Conservation (phyloP, 2,113 vertebrate species). For the Hippocampus comes region DNA sequence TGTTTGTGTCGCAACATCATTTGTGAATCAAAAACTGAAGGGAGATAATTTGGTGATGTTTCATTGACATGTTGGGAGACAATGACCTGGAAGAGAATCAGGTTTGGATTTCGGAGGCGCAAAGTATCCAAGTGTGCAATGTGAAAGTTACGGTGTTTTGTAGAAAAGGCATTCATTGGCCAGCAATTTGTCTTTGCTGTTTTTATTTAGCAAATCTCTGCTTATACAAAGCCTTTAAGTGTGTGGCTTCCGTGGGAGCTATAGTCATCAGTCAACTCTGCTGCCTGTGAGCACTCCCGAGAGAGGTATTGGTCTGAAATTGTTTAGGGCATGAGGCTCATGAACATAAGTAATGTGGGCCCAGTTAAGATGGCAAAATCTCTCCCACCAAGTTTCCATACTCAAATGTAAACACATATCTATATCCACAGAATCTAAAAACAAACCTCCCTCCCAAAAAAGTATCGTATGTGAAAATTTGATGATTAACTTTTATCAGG, state of each 20-base stretch:
- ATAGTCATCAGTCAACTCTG: slow-evolving; percentile 64
- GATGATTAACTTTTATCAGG: neutral
- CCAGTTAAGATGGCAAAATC: neutral
- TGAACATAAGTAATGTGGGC: slow-evolving; percentile 8
- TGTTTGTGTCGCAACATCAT: slow-evolving; percentile 9
- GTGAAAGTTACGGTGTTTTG: slow-evolving; percentile 41
- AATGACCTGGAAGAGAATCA: neutral
- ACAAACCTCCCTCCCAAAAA: no score
- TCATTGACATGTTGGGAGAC: slow-evolving; percentile 3
- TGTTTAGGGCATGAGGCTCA: slow-evolving; percentile 25
- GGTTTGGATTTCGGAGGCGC: neutral
- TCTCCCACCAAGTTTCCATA: neutral
- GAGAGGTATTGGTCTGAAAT: slow-evolving; percentile 44
- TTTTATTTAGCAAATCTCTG: slow-evolving; percentile 65
- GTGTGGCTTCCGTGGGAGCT: slow-evolving; percentile 33
- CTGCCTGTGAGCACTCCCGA: slow-evolving; percentile 54
- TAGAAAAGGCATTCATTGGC: slow-evolving; percentile 50
- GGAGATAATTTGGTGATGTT: slow-evolving; percentile 5
- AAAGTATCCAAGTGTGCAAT: neutral
- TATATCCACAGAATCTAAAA: neutral
- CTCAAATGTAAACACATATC: neutral
- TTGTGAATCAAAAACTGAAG: slow-evolving; percentile 4
- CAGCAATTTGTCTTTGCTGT: slow-evolving; percentile 62
- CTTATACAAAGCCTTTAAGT: slow-evolving; percentile 53
- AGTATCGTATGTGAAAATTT: neutral